Percentiles rank a stretch among this genome's conserved stretches.
These are phyloP conservation scores for Drosophila buzzatii DNA, from an alignment of 2,888 invertebrate genomes.

Conservation along the genomic window DNA sequence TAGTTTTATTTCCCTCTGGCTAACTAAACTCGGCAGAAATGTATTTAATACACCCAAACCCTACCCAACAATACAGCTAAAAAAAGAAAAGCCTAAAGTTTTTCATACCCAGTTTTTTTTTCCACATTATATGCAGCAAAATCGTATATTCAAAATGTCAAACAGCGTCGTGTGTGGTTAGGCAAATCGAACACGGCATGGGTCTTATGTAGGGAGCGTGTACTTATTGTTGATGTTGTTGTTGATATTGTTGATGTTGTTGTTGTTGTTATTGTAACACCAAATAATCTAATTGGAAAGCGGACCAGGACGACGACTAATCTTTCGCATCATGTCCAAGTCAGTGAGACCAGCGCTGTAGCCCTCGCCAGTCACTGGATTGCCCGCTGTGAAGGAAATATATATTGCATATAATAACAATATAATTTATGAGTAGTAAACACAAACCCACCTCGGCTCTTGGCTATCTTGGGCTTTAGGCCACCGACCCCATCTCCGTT, in stretches of 20 bases:
- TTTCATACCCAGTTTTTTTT: background rate
- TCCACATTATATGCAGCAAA: slow-evolving; percentile 6
- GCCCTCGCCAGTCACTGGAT: slow-evolving; percentile 49
- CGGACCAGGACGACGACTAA: slow-evolving; percentile 9
- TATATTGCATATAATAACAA: background rate
- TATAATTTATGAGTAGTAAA: too few species aligned
- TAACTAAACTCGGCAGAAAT: too few species aligned
- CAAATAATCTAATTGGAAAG: background rate
- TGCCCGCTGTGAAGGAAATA: slow-evolving; percentile 26
- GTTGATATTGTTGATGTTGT: too few species aligned
- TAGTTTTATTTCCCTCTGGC: too few species aligned
- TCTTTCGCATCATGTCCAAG: slow-evolving; percentile 15
- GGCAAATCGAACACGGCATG: background rate
- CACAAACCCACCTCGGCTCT: slow-evolving; percentile 26
- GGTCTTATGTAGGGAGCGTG: background rate
- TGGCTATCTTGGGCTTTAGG: slow-evolving; percentile 42
- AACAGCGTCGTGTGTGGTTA: slow-evolving; percentile 13
- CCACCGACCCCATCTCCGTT: slow-evolving; percentile 53
- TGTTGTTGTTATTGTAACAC: background rate
- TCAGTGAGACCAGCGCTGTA: slow-evolving; percentile 34
- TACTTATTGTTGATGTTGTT: too few species aligned
- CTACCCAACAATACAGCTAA: too few species aligned
- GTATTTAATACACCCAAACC: too few species aligned
- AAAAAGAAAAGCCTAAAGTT: too few species aligned
- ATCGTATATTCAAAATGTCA: slow-evolving; percentile 17